Evolutionary conservation across 2,888 invertebrate species (phyloP), one percentile per base, ranked within the genome.

Genomic region (Saturnia pavonia): DNA sequence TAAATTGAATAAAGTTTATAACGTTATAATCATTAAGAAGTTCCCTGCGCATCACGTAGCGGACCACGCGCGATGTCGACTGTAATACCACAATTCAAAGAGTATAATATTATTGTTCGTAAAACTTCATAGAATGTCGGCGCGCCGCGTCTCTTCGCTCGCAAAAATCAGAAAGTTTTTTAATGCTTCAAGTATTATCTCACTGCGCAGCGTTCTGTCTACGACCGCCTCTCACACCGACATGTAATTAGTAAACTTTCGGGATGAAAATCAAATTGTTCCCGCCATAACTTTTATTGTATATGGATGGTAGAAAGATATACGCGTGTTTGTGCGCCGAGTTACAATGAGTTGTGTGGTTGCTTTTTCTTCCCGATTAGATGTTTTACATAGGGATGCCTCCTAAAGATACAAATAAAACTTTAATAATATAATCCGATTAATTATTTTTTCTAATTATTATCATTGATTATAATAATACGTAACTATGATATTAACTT

Each of bases 121-220:
- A 60, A 60, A 60, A 27, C 27, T 25, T 60, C 27, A 60, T 1
- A 25, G 16, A 27, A 14, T 14, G 57, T 60, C 57, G 1, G 14
- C 57, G 57, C 25, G 27, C 27, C 57, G 57, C 25, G 27, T 60
- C 57, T 60, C 57, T 4, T 25, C 57, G 57, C 25, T 14, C 57
- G 57, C 25, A 60, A 60, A 60, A 60, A 60, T 60, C 57, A 60
- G 14, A 60, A 60, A 60, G 27, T 60, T 60, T 60, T 60, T 60
- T 60, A 60, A 60, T 60, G 57, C 27, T 60, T 60, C 57, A 60
- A 60, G 57, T 60, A 60, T 60, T 60, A 60, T 60, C 57, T 60
- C 57, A 60, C 14, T 60, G 57, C 57, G 57, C 57, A 60, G 57
- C 14, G 27, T 25, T 60, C 57, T 60, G 57, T 60, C 57, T 12